These are phyloP conservation scores for Trematocara zebra DNA, from an alignment of 2,113 vertebrate species.

Conservation along the genomic window DNA sequence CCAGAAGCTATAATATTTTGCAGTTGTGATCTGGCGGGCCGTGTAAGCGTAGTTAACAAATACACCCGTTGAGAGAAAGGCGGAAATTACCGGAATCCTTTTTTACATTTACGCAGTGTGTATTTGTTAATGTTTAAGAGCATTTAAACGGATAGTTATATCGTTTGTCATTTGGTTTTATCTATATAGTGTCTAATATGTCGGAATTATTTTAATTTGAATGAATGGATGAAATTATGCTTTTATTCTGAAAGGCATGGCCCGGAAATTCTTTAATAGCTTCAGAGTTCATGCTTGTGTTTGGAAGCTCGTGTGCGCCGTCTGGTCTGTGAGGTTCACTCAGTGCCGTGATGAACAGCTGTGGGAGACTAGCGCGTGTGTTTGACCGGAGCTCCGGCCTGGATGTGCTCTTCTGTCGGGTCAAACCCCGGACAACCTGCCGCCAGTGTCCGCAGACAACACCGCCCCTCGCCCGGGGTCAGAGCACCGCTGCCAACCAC, in stretches of 20 bases:
- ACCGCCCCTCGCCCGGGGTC: background rate
- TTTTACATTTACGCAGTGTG: background rate
- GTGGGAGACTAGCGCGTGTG: background rate
- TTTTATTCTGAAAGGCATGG: background rate
- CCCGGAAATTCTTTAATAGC: constrained; percentile 10
- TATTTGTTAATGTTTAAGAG: background rate
- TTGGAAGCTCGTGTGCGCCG: background rate
- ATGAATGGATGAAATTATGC: background rate
- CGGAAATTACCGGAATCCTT: background rate
- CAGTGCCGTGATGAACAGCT: constrained; percentile 11
- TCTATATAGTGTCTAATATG: background rate
- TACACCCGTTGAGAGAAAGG: accelerated
- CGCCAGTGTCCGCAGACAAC: background rate
- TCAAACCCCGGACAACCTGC: background rate
- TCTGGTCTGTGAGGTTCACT: background rate
- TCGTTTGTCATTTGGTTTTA: background rate
- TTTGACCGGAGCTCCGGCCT: background rate
- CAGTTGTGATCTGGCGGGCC: background rate
- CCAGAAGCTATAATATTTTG: background rate
- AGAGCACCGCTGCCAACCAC: background rate
- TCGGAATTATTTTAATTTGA: background rate
- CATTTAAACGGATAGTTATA: background rate
- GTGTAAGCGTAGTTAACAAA: background rate
- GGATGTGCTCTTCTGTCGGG: background rate
- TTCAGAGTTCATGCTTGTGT: background rate